Percentiles rank a stretch among this genome's conserved stretches.
Evolutionary conservation across 2,797 vertebrate genomes (phyloP).

Genomic region (Gobionotothen gibberifrons): DNA sequence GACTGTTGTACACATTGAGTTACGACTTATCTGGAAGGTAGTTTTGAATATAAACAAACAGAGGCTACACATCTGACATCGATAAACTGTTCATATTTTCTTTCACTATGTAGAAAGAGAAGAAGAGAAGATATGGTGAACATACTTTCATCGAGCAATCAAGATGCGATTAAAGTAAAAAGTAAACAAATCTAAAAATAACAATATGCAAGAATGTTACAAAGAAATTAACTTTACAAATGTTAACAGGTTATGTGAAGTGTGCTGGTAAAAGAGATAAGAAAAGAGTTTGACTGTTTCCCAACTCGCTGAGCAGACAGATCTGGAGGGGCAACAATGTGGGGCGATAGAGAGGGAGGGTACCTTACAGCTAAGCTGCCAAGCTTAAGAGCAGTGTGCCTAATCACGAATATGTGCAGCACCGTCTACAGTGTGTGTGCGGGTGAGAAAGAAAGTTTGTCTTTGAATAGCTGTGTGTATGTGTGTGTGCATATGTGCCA

Average conservation of each 20-base stretch:
- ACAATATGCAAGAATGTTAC: not conserved
- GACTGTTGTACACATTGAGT: not conserved
- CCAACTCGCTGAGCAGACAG: constrained; percentile 64
- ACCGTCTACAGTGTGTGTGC: constrained; percentile 28
- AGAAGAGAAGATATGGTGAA: not conserved
- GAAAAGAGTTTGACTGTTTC: constrained; percentile 28
- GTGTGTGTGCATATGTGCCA: not conserved
- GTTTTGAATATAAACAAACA: not conserved
- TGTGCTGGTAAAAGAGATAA: constrained; percentile 12
- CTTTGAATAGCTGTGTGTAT: constrained; percentile 39
- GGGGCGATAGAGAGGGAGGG: constrained; percentile 46
- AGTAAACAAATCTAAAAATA: not conserved
- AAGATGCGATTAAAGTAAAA: not conserved
- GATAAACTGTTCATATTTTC: constrained; percentile 1
- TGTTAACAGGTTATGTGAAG: constrained; percentile 32
- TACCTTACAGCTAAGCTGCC: constrained; percentile 48
- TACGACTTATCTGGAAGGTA: not conserved
- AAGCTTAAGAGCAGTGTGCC: constrained; percentile 46
- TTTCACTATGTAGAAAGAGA: constrained; percentile 1
- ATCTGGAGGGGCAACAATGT: constrained; percentile 49
- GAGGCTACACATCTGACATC: not conserved
- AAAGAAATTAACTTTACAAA: constrained; percentile 12
- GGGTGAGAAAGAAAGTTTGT: constrained; percentile 53
- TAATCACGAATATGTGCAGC: constrained; percentile 53
- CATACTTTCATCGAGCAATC: constrained; percentile 7